Percentiles rank a stretch among this genome's conserved stretches.
These are phyloP conservation scores for Hirudinaria manillensis DNA, from an alignment of 2,888 invertebrate species.

Conservation along the genomic window DNA sequence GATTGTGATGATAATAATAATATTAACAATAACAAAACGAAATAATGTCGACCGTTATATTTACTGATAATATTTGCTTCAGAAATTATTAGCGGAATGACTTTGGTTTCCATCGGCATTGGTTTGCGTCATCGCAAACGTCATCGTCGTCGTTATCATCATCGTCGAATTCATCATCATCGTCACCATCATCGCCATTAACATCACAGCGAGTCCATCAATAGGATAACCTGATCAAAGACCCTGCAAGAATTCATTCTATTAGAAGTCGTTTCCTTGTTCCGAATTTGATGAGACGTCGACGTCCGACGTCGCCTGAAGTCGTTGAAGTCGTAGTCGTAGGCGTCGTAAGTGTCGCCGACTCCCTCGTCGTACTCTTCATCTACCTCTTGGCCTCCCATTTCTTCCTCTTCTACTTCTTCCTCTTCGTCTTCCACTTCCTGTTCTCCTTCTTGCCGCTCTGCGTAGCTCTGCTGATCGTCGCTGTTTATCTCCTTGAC, in stretches of 20 bases:
- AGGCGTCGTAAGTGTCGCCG: background rate
- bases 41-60: too few relatives aligned
- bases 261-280: too few relatives aligned
- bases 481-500: background rate
- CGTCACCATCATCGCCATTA: slow-evolving; percentile 19
- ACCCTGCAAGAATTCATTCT: too few relatives aligned
- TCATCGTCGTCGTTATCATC: slow-evolving; percentile 30
- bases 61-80: too few relatives aligned
- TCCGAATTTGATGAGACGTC: too few relatives aligned
- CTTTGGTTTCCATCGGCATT: too few relatives aligned
- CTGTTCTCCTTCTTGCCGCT: background rate
- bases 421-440: background rate
- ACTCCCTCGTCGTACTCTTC: background rate
- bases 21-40: too few relatives aligned
- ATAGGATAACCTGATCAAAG: too few relatives aligned
- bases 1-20: too few relatives aligned
- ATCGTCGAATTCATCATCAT: slow-evolving; percentile 31
- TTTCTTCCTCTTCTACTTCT: slow-evolving; percentile 1
- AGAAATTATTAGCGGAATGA: too few relatives aligned
- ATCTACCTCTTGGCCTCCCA: background rate
- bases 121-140: slow-evolving; percentile 17
- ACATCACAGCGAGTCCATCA: slow-evolving; percentile 2
- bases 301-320: too few relatives aligned
- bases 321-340: slow-evolving; percentile 7
- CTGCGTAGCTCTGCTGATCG: background rate